These are phyloP conservation scores for Mixornis gularis DNA, from an alignment of 2,113 vertebrate genomes.

Conservation along the genomic window DNA sequence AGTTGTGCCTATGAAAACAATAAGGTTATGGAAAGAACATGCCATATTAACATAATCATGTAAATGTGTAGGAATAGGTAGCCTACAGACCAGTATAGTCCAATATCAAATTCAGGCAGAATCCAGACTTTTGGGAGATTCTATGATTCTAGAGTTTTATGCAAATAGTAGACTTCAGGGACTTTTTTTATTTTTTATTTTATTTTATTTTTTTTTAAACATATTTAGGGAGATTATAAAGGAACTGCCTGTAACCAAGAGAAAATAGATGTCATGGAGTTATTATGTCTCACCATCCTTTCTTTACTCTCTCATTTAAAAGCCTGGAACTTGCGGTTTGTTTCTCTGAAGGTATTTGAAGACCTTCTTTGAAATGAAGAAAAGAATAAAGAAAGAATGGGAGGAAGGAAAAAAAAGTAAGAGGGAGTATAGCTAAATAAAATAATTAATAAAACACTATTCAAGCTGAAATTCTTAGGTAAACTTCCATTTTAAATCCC, in stretches of 20 bases:
- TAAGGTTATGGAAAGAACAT: neutral
- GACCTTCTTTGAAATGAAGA: neutral
- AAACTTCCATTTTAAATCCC: neutral
- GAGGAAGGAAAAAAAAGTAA: neutral
- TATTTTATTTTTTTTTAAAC: no score
- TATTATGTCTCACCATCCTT: neutral
- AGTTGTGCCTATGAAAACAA: neutral
- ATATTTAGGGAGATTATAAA: neutral
- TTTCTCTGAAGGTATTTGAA: neutral
- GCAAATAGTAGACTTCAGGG: neutral
- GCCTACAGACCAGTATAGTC: neutral
- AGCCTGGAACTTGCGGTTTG: neutral
- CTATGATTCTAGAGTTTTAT: neutral
- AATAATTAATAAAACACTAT: neutral
- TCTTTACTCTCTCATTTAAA: neutral
- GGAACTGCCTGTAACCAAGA: neutral
- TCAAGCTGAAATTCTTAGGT: neutral
- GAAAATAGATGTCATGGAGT: neutral
- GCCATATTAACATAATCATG: neutral
- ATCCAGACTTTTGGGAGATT: neutral
- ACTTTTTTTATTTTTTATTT: neutral
- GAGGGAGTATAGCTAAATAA: neutral
- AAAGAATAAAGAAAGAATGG: neutral
- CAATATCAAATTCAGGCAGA: neutral
- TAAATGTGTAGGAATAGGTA: neutral